These are phyloP conservation scores for Pempheris klunzingeri DNA, from an alignment of 2,797 vertebrate species.

Conservation along the genomic window DNA sequence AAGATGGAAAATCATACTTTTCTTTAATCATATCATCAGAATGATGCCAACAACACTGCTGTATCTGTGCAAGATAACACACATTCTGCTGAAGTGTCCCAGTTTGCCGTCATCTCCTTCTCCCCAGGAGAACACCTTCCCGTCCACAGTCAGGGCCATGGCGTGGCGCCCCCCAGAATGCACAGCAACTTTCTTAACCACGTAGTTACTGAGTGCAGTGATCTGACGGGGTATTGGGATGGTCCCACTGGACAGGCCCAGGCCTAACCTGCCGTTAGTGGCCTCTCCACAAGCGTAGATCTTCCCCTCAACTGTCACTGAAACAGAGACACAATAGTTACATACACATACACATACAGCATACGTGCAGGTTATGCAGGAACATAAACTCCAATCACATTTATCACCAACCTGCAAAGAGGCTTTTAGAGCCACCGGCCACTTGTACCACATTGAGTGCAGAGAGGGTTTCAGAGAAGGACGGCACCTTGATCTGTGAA, in stretches of 20 bases:
- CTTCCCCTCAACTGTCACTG: conserved; percentile 98
- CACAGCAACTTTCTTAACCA: conserved; percentile 99
- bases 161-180: conserved; percentile 98
- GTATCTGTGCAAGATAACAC: conserved; percentile 74
- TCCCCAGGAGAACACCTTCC: conserved; percentile 98
- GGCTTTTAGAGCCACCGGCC: conserved; percentile 98
- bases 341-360: no score
- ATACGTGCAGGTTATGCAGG: not conserved
- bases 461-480: conserved; percentile 97
- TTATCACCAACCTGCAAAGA: conserved; percentile 92
- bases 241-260: conserved; percentile 96
- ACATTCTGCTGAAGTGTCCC: conserved; percentile 99
- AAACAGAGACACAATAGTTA: conserved; percentile 2
- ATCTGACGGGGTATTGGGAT: conserved; percentile 97
- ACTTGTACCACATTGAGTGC: conserved; percentile 98
- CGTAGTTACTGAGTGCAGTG: conserved; percentile 96
- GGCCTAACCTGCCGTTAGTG: conserved; percentile 95
- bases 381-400: not conserved
- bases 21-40: not conserved
- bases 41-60: not conserved
- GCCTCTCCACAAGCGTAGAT: conserved; percentile 98
- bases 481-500: conserved; percentile 96
- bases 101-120: conserved; percentile 99
- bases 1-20: not conserved
- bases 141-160: conserved; percentile 97